Conservation (phyloP, 2,797 vertebrate genomes). For the Macrochelys suwanniensis region DNA sequence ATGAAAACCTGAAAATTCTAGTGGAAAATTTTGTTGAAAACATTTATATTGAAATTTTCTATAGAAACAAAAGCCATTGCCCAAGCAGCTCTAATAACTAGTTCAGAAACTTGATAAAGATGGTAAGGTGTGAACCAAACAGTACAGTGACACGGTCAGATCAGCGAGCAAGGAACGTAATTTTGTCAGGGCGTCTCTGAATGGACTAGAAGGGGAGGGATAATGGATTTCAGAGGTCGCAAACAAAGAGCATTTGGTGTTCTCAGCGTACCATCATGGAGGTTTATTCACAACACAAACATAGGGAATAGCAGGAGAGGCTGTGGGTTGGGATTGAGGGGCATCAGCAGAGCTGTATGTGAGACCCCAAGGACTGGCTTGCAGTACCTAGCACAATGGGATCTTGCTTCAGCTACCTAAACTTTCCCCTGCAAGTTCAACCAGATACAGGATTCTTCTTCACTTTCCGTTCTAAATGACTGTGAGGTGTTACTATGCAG, state of each 20-base stretch:
- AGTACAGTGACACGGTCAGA: background rate
- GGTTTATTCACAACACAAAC: background rate
- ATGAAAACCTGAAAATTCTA: background rate
- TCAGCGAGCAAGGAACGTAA: background rate
- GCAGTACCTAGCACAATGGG: background rate
- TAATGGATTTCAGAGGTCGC: background rate
- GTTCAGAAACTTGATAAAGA: background rate
- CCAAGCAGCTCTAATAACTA: background rate
- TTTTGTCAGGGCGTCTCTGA: background rate
- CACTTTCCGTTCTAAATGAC: background rate
- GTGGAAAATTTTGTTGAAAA: background rate
- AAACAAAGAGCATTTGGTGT: background rate
- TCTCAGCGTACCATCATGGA: background rate
- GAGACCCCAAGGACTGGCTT: background rate
- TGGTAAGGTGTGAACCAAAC: background rate
- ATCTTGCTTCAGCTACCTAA: background rate
- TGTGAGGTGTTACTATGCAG: background rate
- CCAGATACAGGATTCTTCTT: background rate
- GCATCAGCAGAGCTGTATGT: background rate
- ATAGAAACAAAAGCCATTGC: background rate
- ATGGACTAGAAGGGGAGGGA: background rate
- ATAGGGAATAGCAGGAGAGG: background rate
- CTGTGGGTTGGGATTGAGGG: background rate
- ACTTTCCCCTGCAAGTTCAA: background rate
- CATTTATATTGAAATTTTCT: background rate